Percentiles rank a stretch among this genome's conserved stretches.
phyloP scores from a whole-genome alignment of 2,888 invertebrate species.

The Allophyes oxyacanthae region DNA sequence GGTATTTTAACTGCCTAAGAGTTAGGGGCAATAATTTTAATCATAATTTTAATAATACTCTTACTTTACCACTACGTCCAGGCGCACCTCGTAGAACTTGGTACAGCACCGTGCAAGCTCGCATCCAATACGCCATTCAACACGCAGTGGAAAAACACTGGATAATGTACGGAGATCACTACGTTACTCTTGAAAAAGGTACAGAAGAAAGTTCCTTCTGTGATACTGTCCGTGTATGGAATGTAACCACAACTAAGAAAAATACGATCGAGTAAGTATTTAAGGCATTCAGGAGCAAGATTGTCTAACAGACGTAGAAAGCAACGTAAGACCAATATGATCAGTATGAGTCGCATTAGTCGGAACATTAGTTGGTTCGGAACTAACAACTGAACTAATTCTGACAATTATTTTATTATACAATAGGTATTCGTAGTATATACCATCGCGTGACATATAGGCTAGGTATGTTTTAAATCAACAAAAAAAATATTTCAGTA shows the following conservation, averaged over 20 bases:
- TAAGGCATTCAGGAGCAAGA: not conserved
- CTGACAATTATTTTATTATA: too few species aligned
- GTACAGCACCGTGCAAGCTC: conserved; percentile 60
- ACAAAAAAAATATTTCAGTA: too few species aligned
- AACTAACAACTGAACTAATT: too few species aligned
- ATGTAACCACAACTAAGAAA: conserved; percentile 62
- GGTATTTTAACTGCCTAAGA: too few species aligned
- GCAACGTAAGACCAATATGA: too few species aligned
- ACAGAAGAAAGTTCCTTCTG: conserved; percentile 71
- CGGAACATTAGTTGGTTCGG: too few species aligned
- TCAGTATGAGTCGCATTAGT: too few species aligned
- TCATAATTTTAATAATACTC: too few species aligned
- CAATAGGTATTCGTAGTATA: too few species aligned
- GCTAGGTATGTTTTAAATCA: too few species aligned
- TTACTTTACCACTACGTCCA: conserved; percentile 13
- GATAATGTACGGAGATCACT: conserved; percentile 69
- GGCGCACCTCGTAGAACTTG: conserved; percentile 56
- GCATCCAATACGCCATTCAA: conserved; percentile 68
- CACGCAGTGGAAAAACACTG: conserved; percentile 68
- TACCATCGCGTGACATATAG: too few species aligned
- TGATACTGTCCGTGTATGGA: conserved; percentile 67
- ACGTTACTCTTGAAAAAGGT: conserved; percentile 70
- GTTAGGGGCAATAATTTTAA: too few species aligned
- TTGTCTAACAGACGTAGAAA: not conserved
- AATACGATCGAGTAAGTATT: conserved; percentile 67